Base-by-base conservation (phyloP, 2,797 vertebrate genomes). In the Vespertilio murinus region DNA sequence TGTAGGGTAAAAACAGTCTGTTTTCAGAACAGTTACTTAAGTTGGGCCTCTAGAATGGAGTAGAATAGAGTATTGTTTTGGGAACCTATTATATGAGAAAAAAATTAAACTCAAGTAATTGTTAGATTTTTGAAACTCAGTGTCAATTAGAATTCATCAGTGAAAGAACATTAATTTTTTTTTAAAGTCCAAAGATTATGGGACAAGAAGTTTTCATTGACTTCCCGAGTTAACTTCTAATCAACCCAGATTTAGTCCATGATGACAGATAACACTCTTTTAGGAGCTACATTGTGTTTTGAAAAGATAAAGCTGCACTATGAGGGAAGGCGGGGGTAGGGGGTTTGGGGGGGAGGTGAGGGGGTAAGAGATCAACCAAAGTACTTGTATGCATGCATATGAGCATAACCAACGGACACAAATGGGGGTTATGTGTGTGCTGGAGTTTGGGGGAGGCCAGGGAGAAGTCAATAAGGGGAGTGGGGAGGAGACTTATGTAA, bases 81-180 rank as follows among this genome's bases (percentile, higher is more conserved):
- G n/a, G 54, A 87, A 65, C 79, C 93, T 54, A 14, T 40, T 91
- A 59, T 87, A 88, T 61, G 23, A 88, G 52, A 81, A 96, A 94
- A 42, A 70, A 95, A 89, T 93, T 88, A 7, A 87, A 28, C 70
- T 83, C 23, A 92, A 35, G 65, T 96, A 95, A 77, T 96, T 97
- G 88, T 78, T 95, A 96, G 93, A 88, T 45, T 70, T 40, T 88
- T 86, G 90, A 93, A 94, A 96, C 8, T 65, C 11, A 91, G 2
- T 67, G 54, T 69, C 12, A 64, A 91, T 49, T 67, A 75, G 70
- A 91, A 90, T 88, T 82, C 75, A 67, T 90, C 80, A 69, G 49
- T 59, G 45, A 94, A 91, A 95, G 75, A 89, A 96, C 23, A 38
- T 86, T 47, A 97, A 59, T 71, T 91, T n/a, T n/a, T n/a, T n/a